Percentiles rank a stretch among this genome's conserved stretches.
Conservation (phyloP, 2,888 invertebrate species). For the Eupithecia vulgata region DNA sequence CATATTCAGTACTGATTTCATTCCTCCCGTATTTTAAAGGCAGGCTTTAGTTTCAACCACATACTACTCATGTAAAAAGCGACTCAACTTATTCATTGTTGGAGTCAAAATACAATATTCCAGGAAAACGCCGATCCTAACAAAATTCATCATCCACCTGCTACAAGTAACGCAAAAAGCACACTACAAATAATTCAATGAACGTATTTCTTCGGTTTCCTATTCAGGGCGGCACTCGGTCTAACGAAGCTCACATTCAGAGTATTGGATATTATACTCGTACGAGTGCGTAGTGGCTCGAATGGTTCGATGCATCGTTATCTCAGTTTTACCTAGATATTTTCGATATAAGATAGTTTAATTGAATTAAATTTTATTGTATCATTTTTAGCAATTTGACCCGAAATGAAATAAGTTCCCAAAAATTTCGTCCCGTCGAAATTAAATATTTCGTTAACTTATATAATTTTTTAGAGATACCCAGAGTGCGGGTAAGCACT, state of each 20-base stretch:
- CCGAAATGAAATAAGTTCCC: too few species aligned
- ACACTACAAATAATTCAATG: conserved; percentile 28
- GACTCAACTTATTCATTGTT: not conserved
- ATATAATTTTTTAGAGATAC: too few species aligned
- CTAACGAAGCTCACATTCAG: conserved; percentile 33
- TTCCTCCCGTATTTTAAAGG: too few species aligned
- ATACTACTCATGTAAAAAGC: too few species aligned
- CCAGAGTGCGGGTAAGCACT: too few species aligned
- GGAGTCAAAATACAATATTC: not conserved
- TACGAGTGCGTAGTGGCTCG: not conserved
- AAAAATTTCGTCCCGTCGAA: too few species aligned
- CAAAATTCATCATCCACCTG: not conserved
- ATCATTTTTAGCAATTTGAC: too few species aligned
- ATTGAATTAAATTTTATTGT: not conserved
- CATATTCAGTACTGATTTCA: too few species aligned
- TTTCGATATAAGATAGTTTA: not conserved
- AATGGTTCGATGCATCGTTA: not conserved
- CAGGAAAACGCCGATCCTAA: not conserved
- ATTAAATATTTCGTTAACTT: too few species aligned
- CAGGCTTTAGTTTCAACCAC: too few species aligned
- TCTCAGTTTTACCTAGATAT: not conserved
- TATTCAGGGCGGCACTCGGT: conserved; percentile 27
- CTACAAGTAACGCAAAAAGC: conserved; percentile 20
- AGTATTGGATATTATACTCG: conserved; percentile 19
- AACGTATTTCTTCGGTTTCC: conserved; percentile 33